These are phyloP conservation scores for Podargus strigoides DNA, from an alignment of 2,797 vertebrate genomes.

Conservation along the genomic window DNA sequence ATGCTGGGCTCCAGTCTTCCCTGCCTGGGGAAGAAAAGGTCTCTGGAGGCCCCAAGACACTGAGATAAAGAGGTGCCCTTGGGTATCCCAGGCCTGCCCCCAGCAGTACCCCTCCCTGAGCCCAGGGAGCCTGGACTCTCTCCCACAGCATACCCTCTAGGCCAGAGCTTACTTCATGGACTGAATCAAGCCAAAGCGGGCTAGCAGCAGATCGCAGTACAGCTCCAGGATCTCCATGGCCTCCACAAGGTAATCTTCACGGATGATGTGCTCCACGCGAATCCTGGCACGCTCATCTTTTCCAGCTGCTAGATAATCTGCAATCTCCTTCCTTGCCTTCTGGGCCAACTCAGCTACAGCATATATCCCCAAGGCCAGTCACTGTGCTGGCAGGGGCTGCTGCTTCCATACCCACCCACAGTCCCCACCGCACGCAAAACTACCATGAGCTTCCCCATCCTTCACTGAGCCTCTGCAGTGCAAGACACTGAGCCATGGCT, in stretches of 20 bases:
- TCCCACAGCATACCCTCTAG: background rate
- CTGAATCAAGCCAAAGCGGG: conserved; percentile 95
- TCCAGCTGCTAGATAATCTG: conserved; percentile 90
- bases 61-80: background rate
- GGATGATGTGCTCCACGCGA: conserved; percentile 97
- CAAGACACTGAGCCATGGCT: background rate
- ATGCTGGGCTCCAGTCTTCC: background rate
- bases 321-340: conserved; percentile 97
- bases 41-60: background rate
- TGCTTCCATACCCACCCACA: background rate
- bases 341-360: conserved; percentile 91
- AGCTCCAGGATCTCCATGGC: conserved; percentile 99
- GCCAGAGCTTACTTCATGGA: conserved; percentile 89
- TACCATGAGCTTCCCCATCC: background rate
- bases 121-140: background rate
- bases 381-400: background rate
- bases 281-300: conserved; percentile 97
- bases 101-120: background rate
- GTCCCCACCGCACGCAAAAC: background rate
- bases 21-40: background rate
- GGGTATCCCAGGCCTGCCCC: background rate
- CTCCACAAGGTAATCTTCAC: conserved; percentile 98
- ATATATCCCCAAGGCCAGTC: background rate
- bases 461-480: rapidly evolving
- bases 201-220: conserved; percentile 92